Base-by-base conservation (phyloP, 2,888 invertebrate species). In the Philopedon plagiatum region DNA sequence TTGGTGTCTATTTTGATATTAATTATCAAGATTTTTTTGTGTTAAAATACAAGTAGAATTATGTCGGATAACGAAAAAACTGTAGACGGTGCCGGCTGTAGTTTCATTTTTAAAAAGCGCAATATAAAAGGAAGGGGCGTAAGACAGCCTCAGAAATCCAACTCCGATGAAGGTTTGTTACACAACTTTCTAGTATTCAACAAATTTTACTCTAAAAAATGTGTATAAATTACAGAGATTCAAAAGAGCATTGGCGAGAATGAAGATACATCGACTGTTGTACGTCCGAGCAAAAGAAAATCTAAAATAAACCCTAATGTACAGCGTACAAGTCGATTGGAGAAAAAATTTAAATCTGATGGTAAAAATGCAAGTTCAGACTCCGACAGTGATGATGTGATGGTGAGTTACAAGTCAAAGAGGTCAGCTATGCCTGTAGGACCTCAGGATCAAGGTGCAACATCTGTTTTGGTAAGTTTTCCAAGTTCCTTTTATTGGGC, bases 371-470 rank as follows among this genome's bases (percentile, higher is more conserved):
- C 85, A 85, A 7, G 87, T 90, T 75, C 75, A 21, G 75, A 77
- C 34, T 77, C 75, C 26, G 77, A 78, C 13, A 85, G 86, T 1
- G 85, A 88, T 26, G 84, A 78, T 78, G 86, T 90, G 26, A 85
- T 86, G 13, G 88, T 92, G 13, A 87, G 87, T 5, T 94, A 93
- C 79, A 92, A 91, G 81, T 93, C 93, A 0, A 90, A 88, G 15
- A 87, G 89, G 76, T 89, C 88, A 8, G 88, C 90, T 1, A 86
- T 88, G 79, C 88, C 91, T 23, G 88, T 87, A 65, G 94, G 95
- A 0, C 95, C 95, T 0, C 86, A 88, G 46, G 95, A 98, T 83
- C 94, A 95, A 85, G 94, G 95, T 67, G 99, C 99, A 0, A 98
- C 99, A 0, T 93, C 97, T 0, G 91, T 92, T 5, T 89, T 95